A percentile compares a stretch with the other conserved stretches of the same genome.
Conservation (phyloP, 2,113 vertebrate genomes). For the Onychostruthus taczanowskii region DNA sequence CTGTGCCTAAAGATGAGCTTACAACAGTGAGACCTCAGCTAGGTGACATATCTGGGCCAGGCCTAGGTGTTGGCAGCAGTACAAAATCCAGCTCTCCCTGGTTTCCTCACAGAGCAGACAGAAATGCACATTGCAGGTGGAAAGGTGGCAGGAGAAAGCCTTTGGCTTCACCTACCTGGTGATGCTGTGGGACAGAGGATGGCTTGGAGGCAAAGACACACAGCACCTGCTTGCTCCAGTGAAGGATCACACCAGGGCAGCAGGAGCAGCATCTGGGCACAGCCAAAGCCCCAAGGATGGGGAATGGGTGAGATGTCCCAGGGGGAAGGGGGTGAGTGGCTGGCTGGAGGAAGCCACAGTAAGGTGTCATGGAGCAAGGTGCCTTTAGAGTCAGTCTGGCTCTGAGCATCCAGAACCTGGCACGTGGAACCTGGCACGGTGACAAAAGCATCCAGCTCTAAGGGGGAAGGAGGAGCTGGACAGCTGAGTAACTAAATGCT, state of each 20-base stretch:
- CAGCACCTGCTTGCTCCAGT: neutral
- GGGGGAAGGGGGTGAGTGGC: neutral
- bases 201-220: neutral
- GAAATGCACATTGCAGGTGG: neutral
- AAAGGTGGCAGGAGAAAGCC: neutral
- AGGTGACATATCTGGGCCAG: neutral
- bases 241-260: neutral
- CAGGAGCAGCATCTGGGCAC: neutral
- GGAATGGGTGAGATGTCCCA: fast-evolving
- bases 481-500: neutral
- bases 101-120: neutral
- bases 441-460: neutral
- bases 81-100: neutral
- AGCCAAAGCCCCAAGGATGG: neutral
- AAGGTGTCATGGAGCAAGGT: neutral
- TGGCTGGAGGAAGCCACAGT: neutral
- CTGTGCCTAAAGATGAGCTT: neutral
- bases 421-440: fast-evolving
- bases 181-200: neutral
- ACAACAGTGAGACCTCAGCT: neutral
- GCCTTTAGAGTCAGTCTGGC: neutral
- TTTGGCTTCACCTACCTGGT: fast-evolving
- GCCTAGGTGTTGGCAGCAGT: neutral
- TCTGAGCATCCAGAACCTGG: neutral
- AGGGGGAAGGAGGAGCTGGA: neutral